A percentile compares a stretch with the other conserved stretches of the same genome.
These are phyloP conservation scores for Paedocypris micromegethes DNA, from an alignment of 2,797 vertebrate species.

Conservation along the genomic window DNA sequence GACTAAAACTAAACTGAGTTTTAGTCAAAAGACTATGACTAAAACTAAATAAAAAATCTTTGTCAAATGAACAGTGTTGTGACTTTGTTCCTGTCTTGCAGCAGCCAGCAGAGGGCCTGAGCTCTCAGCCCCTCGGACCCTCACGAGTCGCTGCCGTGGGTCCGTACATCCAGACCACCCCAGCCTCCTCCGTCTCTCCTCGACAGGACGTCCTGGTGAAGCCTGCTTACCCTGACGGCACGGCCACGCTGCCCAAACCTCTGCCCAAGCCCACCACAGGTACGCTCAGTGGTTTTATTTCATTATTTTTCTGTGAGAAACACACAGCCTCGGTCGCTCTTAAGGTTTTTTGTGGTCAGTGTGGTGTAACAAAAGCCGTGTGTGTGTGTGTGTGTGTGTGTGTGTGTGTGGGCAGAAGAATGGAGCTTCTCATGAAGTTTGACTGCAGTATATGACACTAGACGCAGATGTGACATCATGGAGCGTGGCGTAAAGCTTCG, in stretches of 20 bases:
- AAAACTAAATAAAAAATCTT: neutral
- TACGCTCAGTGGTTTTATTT: neutral
- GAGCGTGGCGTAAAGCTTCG: too few relatives aligned
- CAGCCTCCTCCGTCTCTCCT: constrained; percentile 51
- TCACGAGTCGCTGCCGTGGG: constrained; percentile 89
- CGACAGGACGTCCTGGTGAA: constrained; percentile 80
- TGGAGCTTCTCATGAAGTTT: too few relatives aligned
- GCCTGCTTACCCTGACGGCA: constrained; percentile 77
- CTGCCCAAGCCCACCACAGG: constrained; percentile 41
- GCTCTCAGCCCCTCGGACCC: constrained; percentile 61
- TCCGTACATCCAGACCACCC: constrained; percentile 86
- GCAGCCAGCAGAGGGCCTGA: constrained; percentile 71
- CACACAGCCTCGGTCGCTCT: too few relatives aligned
- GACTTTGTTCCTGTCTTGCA: constrained; percentile 41
- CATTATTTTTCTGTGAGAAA: neutral
- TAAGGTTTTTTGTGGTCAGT: too few relatives aligned
- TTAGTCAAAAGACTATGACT: too few relatives aligned
- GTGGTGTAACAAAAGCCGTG: too few relatives aligned
- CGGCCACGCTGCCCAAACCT: constrained; percentile 63
- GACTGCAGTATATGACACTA: too few relatives aligned
- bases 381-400: neutral
- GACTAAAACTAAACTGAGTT: too few relatives aligned
- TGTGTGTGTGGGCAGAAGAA: too few relatives aligned
- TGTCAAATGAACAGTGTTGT: neutral
- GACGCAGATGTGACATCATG: too few relatives aligned